Evolutionary conservation across 2,888 invertebrate genomes (phyloP), one percentile per base, ranked within the genome.

Genomic region (Lasius fuliginosus): DNA sequence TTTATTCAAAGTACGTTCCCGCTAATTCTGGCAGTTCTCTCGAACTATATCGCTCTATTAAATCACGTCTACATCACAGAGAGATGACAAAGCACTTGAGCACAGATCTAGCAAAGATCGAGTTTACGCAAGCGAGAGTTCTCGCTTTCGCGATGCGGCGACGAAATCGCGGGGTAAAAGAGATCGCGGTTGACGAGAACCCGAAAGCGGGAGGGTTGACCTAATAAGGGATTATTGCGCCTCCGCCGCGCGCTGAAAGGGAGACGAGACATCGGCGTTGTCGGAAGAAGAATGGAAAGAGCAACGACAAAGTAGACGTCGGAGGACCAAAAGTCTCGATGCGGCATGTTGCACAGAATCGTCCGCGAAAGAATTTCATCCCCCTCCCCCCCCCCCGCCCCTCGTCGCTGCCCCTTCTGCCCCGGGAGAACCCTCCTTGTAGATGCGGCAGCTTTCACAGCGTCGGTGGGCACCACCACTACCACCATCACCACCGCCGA

Each of bases 221-320:
- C 89, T 84, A 84, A 89, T 86, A 89, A 90, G 62, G 64, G 85
- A 88, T 90, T 90, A 87, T 89, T 87, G 86, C 85, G 84, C 88
- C 81, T 62, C 49, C 85, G 73, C 18, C 9, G 36, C 65, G 23
- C 23, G 23, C 0, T 33, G 11, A 8, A 46, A 30, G 42, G 36
- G 49, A 36, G 36, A 46, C 33, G 18, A 60, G 77, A 62, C 67
- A 60, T 18, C 56, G 49, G 46, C 27, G 18, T 49, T 33, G 73
- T 56, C 58, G 36, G 71, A 53, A 73, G 79, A 85, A 74, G 15
- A 71, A 64, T 36, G 73, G 81, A 85, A 68, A 76, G 76, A 84
- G 83, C 82, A 83, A 84, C 84, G 77, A 89, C 85, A 83, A 88
- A 87, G 89, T 82, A 85, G 67, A 82, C 53, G 30, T 49, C 46